Conservation (phyloP, 1,140 invertebrate species). For the Drosophila watanabei region DNA sequence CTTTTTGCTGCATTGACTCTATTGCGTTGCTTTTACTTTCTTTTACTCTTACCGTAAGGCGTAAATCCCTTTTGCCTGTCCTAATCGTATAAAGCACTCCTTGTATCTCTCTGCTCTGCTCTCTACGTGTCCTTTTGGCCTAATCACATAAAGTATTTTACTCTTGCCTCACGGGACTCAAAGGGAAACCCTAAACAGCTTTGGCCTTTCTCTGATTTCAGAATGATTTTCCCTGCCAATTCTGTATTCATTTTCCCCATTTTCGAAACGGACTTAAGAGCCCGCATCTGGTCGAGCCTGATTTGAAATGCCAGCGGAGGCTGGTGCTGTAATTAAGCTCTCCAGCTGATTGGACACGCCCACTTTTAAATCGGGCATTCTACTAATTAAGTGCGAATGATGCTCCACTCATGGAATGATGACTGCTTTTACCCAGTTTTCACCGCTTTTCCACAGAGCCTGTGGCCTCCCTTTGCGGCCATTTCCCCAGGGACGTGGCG, state of each 20-base stretch:
- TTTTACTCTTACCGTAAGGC: background rate
- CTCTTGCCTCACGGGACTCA: background rate
- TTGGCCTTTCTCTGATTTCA: conserved; percentile 2
- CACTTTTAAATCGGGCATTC: conserved; percentile 49
- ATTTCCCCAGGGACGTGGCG: conserved; percentile 5
- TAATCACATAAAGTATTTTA: conserved; percentile 37
- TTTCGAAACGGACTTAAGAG: conserved; percentile 17
- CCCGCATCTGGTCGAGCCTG: conserved; percentile 29
- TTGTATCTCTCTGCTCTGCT: background rate
- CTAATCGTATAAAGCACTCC: conserved; percentile 1
- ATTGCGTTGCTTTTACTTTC: background rate
- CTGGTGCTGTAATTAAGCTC: conserved; percentile 43
- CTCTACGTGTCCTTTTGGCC: conserved; percentile 6
- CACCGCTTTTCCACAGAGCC: conserved; percentile 8
- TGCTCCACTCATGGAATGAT: conserved; percentile 38
- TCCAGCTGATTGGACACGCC: conserved; percentile 48
- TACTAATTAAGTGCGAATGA: conserved; percentile 56
- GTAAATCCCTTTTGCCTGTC: background rate
- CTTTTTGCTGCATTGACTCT: background rate
- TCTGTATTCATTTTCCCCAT: conserved; percentile 33
- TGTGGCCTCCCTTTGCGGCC: background rate
- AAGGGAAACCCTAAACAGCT: conserved; percentile 38
- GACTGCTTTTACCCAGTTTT: conserved; percentile 5
- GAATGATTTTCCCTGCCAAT: conserved; percentile 35
- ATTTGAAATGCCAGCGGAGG: conserved; percentile 27